Evolutionary conservation across 2,888 invertebrate genomes (phyloP), one percentile per base, ranked within the genome.

Genomic region (Meta bourneti): DNA sequence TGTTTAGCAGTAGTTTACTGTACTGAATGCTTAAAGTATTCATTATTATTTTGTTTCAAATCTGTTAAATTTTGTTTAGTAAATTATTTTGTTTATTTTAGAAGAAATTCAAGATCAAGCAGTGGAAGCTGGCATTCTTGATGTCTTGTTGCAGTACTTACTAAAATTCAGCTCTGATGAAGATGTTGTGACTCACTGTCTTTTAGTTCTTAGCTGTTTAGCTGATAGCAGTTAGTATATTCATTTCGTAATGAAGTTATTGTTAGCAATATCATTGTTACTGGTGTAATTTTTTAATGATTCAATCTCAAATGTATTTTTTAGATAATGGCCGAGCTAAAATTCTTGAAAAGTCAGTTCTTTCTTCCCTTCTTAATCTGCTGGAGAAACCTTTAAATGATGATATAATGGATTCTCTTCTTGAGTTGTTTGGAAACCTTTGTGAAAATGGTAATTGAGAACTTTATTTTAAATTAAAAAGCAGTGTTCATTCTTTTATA

Each of bases 161-260:
- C 95, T 95, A 90, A 94, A 93, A 94, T 95, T 94, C 95, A 95
- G 93, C 52, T 94, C 94, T n/a, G 95, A 95, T 89, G 95, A 96
- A 93, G 95, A 96, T 54, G 94, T 95, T 20, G 95, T 95, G 74
- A 95, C 95, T 93, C 96, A 96, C 94, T 95, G 95, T 54, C 94
- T 96, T 70, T 94, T 96, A 72, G 95, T 95, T 90, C 94, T 96
- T 48, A 95, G 95, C 79, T 95, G 96, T 93, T 94, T 96, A 71
- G 95, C 95, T 82, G 96, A 96, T 93, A 94, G 95, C 92, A 95
- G 95, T 95, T 93, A 93, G 94, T 88, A 20, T 69, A 51, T 19
- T 34, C 51, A 13, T 74, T 54, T 74, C 11, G 61, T 7, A 48
- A 75, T n/a, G 34, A 34, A 34, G 34, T 34, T 34, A 34, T 4